phyloP scores from a whole-genome alignment of 1,140 invertebrate species.

The Sycophila sp. region DNA sequence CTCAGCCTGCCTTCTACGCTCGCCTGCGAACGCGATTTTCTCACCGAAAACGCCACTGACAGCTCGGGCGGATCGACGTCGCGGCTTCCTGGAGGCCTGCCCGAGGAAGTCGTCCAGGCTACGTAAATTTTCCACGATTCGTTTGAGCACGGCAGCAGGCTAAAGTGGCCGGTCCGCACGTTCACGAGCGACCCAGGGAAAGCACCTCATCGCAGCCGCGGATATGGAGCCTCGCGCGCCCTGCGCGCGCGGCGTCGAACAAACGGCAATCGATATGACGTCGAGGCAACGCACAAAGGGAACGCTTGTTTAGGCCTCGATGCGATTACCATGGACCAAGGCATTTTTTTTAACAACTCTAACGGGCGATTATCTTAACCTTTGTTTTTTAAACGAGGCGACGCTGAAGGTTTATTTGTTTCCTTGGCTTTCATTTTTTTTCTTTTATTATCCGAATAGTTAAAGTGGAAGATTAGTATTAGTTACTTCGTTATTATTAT shows the following conservation, averaged over 20 bases:
- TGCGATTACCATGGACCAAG: too few relatives aligned
- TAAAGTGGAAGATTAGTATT: too few relatives aligned
- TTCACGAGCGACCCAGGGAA: too few relatives aligned
- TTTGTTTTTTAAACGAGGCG: slow-evolving; percentile 3
- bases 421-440: neutral
- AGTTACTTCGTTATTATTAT: too few relatives aligned
- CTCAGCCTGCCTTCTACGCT: neutral
- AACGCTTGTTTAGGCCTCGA: slow-evolving; percentile 25
- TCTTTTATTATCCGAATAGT: neutral
- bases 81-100: neutral
- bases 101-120: accelerated
- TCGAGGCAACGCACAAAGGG: slow-evolving; percentile 23
- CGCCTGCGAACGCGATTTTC: neutral
- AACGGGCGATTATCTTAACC: neutral
- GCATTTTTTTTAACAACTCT: slow-evolving; percentile 1
- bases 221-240: too few relatives aligned
- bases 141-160: neutral
- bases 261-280: slow-evolving; percentile 32
- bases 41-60: neutral
- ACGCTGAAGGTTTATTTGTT: too few relatives aligned
- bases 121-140: neutral
- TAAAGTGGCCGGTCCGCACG: too few relatives aligned
- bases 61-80: neutral
- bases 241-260: neutral
- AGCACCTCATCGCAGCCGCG: too few relatives aligned